Conservation (phyloP, 2,888 invertebrate genomes). For the Petrophora chlorosata region DNA sequence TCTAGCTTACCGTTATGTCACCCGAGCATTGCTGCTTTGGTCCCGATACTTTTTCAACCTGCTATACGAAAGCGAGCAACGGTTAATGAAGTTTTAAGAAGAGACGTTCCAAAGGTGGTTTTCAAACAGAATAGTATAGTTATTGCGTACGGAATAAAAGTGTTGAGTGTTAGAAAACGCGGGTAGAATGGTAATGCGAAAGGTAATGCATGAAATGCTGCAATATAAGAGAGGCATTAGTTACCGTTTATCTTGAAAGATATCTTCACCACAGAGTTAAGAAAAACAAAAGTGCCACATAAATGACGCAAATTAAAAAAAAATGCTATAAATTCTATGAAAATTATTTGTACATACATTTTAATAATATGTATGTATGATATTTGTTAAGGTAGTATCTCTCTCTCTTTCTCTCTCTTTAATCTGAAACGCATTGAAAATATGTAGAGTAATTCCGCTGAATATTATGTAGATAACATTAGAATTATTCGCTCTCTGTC, state of each 20-base stretch:
- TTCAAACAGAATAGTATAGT: conserved; percentile 20
- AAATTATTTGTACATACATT: no score
- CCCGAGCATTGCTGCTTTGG: not conserved
- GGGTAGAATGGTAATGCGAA: conserved; percentile 6
- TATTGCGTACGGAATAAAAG: conserved; percentile 18
- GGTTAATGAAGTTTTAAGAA: not conserved
- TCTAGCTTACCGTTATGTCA: not conserved
- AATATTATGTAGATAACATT: no score
- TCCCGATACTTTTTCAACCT: no score
- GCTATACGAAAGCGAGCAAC: not conserved
- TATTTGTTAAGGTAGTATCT: no score
- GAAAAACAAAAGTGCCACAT: not conserved
- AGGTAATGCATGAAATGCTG: conserved; percentile 17
- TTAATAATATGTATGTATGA: no score
- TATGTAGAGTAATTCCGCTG: no score
- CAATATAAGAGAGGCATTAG: conserved; percentile 21
- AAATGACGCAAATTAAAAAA: no score
- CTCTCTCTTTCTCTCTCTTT: no score
- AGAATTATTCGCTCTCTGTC: no score
- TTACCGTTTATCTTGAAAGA: conserved; percentile 21
- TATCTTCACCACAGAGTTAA: conserved; percentile 5
- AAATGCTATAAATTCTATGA: no score
- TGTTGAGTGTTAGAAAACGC: conserved; percentile 18
- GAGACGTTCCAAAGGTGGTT: not conserved
- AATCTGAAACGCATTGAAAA: no score